These are phyloP conservation scores for cat (Felis catus) DNA, from an alignment of 2,113 vertebrate genomes.

Conservation along the genomic window F.catus_Fca126_mat1.0 CM031416.1:11235001-11235500, in stretches of 20 bases:
- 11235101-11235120: neutral
- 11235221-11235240: neutral
- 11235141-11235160: neutral
- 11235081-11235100: neutral
- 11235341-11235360: neutral
- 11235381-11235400: neutral
- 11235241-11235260: neutral
- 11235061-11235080: neutral
- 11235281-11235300: neutral
- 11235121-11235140: neutral
- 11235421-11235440: neutral
- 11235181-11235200: neutral
- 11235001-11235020: neutral
- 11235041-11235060: neutral
- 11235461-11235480: neutral
- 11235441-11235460: neutral
- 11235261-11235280: neutral
- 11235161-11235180: neutral
- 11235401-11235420: neutral
- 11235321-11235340: neutral
- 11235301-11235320: neutral
- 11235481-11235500: neutral
- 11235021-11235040: neutral
- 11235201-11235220: neutral
- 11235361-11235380: neutral